Percentiles rank a stretch among this genome's conserved stretches.
phyloP scores from a whole-genome alignment of 23 tunicate genomes.

The Corella eumyota region DNA sequence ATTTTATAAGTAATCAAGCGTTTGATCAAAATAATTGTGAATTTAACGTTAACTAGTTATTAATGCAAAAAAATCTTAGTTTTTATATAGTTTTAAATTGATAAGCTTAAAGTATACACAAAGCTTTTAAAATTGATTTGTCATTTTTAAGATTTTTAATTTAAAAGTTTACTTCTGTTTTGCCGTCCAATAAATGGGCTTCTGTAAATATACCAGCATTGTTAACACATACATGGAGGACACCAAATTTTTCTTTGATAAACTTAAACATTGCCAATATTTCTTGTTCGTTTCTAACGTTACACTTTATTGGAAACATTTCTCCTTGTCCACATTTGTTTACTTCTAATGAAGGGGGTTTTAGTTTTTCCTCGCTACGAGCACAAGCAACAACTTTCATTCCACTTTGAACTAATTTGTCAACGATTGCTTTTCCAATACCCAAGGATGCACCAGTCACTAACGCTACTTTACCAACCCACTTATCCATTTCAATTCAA shows the following conservation, averaged over 20 bases:
- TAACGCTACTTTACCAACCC: constrained; percentile 69
- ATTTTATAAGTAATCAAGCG: too few species aligned
- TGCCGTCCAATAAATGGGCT: constrained; percentile 36
- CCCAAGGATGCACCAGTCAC: constrained; percentile 88
- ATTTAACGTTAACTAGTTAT: too few species aligned
- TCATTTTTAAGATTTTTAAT: neutral
- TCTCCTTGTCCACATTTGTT: constrained; percentile 39
- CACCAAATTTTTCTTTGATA: constrained; percentile 49
- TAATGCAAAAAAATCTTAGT: too few species aligned
- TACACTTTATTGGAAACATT: constrained; percentile 47
- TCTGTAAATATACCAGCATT: constrained; percentile 67
- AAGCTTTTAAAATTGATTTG: too few species aligned
- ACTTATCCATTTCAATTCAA: too few species aligned
- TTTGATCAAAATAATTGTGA: too few species aligned
- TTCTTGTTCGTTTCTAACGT: constrained; percentile 31
- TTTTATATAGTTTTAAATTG: too few species aligned
- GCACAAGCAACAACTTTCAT: constrained; percentile 76
- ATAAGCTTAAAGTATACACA: too few species aligned
- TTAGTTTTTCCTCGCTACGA: constrained; percentile 39
- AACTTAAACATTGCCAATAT: constrained; percentile 52
- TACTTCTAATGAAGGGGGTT: constrained; percentile 32
- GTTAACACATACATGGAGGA: constrained; percentile 52
- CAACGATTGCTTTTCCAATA: constrained; percentile 60
- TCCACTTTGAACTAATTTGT: constrained; percentile 33
- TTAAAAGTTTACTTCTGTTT: constrained; percentile 35